Conservation (phyloP, 1,140 invertebrate genomes). For the Macrobrachium rosenbergii region DNA sequence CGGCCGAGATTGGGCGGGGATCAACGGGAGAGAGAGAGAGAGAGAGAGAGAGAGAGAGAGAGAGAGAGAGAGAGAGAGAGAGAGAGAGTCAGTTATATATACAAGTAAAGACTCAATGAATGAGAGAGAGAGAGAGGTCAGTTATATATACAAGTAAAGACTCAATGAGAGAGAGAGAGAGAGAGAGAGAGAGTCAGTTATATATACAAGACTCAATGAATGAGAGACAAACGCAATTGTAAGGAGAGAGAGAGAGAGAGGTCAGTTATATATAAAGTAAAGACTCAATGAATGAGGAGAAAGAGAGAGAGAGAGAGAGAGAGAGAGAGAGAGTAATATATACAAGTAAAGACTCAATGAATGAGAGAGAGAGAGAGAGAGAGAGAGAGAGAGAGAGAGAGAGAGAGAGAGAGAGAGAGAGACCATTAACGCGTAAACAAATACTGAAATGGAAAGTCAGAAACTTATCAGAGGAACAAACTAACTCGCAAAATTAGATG, state of each 20-base stretch:
- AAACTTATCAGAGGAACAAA: not conserved
- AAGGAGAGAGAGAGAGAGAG: constrained; percentile 6
- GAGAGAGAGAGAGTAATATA: constrained; percentile 27
- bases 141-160: too few species aligned
- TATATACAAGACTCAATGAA: too few species aligned
- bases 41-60: too few species aligned
- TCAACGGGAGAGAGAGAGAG: too few species aligned
- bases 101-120: not conserved
- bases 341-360: not conserved
- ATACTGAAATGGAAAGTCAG: too few species aligned
- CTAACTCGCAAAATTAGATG: not conserved
- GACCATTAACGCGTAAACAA: not conserved
- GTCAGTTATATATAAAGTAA: too few species aligned
- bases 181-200: not conserved
- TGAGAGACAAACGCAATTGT: not conserved
- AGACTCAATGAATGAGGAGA: not conserved
- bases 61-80: not conserved
- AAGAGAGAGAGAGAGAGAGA: constrained; percentile 22
- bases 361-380: constrained; percentile 18
- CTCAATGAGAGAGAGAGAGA: constrained; percentile 14
- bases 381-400: constrained; percentile 15
- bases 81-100: not conserved
- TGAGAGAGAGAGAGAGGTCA: constrained; percentile 17
- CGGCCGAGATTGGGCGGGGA: too few species aligned
- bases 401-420: not conserved